These are phyloP conservation scores for Chrysolina oricalcia DNA, from an alignment of 2,888 invertebrate species.

Conservation along the genomic window DNA sequence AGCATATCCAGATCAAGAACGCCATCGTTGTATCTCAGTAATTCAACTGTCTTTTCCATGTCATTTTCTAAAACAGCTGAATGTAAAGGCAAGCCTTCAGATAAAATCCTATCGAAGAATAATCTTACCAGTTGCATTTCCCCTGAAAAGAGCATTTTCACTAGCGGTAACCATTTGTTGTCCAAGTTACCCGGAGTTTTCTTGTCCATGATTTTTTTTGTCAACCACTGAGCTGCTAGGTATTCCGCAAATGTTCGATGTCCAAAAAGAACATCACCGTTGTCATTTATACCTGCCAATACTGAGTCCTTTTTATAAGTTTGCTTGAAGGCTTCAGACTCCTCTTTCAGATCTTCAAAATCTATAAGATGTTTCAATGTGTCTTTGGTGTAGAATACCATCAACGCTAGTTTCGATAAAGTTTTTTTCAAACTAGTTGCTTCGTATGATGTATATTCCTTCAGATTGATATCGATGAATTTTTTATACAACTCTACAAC, in stretches of 20 bases:
- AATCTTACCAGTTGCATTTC: slow-evolving; percentile 34
- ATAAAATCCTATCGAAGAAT: slow-evolving; percentile 37
- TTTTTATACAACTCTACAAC: slow-evolving; percentile 32
- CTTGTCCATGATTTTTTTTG: slow-evolving; percentile 30
- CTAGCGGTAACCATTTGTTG: slow-evolving; percentile 12
- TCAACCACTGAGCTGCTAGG: slow-evolving; percentile 36
- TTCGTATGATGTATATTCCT: slow-evolving; percentile 37
- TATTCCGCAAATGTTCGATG: slow-evolving; percentile 37
- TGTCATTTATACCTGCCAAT: slow-evolving; percentile 32
- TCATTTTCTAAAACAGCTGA: slow-evolving; percentile 32
- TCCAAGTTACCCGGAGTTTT: slow-evolving; percentile 25
- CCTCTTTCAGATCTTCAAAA: slow-evolving; percentile 34
- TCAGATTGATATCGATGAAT: slow-evolving; percentile 36
- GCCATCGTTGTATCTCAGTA: not conserved
- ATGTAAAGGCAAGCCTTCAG: slow-evolving; percentile 25
- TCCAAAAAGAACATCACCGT: slow-evolving; percentile 36
- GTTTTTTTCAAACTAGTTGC: slow-evolving; percentile 34
- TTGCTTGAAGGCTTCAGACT: slow-evolving; percentile 29
- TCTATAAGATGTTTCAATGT: slow-evolving; percentile 31
- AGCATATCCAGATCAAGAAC: slow-evolving; percentile 6
- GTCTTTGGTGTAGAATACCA: slow-evolving; percentile 30
- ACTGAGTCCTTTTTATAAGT: slow-evolving; percentile 36
- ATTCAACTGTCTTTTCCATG: not conserved
- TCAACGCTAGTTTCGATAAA: slow-evolving; percentile 32
- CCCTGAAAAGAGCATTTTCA: slow-evolving; percentile 33